Conservation (phyloP, 1,140 invertebrate genomes). For the Pogonomyrmex californicus region DNA sequence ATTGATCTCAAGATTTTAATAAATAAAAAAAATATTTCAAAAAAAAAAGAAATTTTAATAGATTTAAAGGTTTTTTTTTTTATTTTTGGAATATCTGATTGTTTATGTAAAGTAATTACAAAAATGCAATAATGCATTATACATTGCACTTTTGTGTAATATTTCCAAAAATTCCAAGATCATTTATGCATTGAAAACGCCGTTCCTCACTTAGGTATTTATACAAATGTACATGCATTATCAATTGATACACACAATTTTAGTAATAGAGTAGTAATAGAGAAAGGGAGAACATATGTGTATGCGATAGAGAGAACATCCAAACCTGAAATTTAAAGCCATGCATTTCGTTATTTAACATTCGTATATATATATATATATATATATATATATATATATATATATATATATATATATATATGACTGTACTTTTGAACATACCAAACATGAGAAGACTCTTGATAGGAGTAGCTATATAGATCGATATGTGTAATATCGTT, state of each 20-base stretch:
- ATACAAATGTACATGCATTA: not conserved
- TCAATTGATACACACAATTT: not conserved
- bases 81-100: not conserved
- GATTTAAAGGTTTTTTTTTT: not conserved
- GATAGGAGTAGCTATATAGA: conserved; percentile 1
- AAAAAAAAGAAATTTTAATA: not conserved
- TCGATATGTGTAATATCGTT: conserved; percentile 38
- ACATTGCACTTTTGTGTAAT: not conserved
- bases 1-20: not conserved
- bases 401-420: no score
- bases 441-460: not conserved
- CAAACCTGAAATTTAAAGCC: conserved; percentile 8
- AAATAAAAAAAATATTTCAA: not conserved
- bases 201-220: not conserved
- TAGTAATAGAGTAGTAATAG: not conserved
- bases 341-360: not conserved
- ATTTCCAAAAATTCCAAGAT: not conserved
- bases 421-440: not conserved
- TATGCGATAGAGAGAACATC: not conserved
- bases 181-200: not conserved
- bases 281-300: not conserved
- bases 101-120: not conserved
- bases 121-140: not conserved
- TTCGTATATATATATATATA: no score
- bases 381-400: no score